Evolutionary conservation across 2,888 invertebrate species (phyloP).

Genomic region (Spicauda simplicius): DNA sequence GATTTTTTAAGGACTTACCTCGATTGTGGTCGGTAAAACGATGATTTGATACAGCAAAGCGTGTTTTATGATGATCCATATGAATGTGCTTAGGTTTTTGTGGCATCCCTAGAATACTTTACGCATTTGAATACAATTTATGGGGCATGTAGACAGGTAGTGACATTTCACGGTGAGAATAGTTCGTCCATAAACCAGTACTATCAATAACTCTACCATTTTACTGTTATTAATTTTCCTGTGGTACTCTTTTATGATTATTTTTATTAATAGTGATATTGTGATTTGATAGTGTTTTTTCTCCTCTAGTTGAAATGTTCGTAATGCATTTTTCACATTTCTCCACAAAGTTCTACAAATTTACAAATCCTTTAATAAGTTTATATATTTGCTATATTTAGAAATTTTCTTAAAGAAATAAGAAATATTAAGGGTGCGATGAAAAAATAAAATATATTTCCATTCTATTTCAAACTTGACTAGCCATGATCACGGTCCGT

Average conservation of each 20-base stretch:
- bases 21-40: slow-evolving; percentile 36
- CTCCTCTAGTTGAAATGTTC: no score
- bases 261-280: no score
- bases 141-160: not conserved
- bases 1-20: slow-evolving; percentile 62
- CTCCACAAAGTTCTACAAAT: no score
- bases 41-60: slow-evolving; percentile 31
- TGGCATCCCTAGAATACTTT: not conserved
- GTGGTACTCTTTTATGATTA: no score
- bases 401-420: no score
- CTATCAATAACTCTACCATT: no score
- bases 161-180: not conserved
- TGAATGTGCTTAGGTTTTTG: slow-evolving; percentile 1
- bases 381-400: no score
- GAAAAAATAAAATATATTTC: not conserved
- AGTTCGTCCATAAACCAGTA: not conserved
- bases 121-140: slow-evolving; percentile 25
- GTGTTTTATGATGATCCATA: slow-evolving; percentile 26
- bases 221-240: no score
- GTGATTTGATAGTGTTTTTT: no score
- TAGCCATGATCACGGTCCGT: not conserved
- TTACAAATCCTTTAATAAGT: no score
- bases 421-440: no score
- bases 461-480: not conserved
- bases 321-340: no score